phyloP scores from a whole-genome alignment of 1,140 invertebrate genomes.

The Trachelipus rathkii region DNA sequence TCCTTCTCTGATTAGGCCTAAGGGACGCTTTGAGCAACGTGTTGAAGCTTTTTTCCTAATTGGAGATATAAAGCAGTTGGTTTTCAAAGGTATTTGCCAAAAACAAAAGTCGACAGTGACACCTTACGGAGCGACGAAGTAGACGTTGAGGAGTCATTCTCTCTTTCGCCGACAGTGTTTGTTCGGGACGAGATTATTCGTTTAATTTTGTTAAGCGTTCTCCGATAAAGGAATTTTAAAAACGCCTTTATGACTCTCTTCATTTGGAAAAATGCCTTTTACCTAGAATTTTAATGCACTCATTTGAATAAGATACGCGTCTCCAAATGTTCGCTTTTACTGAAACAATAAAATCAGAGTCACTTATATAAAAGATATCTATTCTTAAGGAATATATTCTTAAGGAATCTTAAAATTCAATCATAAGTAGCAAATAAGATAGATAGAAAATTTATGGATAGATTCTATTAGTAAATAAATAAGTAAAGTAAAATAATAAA shows the following conservation, averaged over 20 bases:
- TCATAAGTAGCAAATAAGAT: too few species aligned
- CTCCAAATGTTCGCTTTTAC: too few species aligned
- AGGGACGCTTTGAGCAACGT: not conserved
- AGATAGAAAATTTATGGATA: too few species aligned
- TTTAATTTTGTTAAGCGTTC: conserved; percentile 13
- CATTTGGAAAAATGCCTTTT: not conserved
- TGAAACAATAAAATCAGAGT: too few species aligned
- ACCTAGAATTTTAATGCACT: not conserved
- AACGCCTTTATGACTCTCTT: not conserved
- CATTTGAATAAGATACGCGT: not conserved
- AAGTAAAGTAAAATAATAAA: too few species aligned
- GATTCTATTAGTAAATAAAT: too few species aligned
- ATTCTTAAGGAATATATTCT: too few species aligned
- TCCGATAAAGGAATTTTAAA: not conserved
- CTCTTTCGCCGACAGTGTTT: not conserved
- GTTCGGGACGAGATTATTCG: not conserved
- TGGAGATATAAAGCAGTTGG: conserved; percentile 7
- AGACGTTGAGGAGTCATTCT: conserved; percentile 4
- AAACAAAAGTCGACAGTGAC: conserved; percentile 9
- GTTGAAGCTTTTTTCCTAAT: conserved; percentile 10
- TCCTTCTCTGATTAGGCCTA: not conserved
- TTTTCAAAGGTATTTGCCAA: conserved; percentile 4
- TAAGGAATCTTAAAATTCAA: too few species aligned
- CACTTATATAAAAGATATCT: too few species aligned
- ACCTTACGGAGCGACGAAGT: not conserved